These are phyloP conservation scores for Prorops nasuta DNA, from an alignment of 1,140 invertebrate genomes.

Conservation along the genomic window DNA sequence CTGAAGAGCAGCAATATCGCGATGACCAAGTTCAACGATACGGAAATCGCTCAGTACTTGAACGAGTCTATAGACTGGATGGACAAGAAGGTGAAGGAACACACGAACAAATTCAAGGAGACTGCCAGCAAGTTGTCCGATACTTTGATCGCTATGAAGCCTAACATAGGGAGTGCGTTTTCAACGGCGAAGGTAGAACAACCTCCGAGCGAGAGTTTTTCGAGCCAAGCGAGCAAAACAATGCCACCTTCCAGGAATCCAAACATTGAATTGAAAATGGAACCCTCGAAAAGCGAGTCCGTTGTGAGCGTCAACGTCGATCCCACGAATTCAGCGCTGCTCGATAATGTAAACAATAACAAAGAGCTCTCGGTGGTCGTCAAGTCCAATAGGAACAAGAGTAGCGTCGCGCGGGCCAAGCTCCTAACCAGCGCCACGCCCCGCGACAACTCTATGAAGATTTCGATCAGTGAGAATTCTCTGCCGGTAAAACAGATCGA, in stretches of 20 bases:
- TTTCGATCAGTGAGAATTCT: slow-evolving; percentile 28
- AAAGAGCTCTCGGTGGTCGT: slow-evolving; percentile 20
- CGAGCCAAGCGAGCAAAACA: background rate
- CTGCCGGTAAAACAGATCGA: slow-evolving; percentile 28
- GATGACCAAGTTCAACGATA: too few relatives aligned
- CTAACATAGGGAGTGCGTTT: too few relatives aligned
- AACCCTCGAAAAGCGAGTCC: slow-evolving; percentile 24
- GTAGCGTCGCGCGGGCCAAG: background rate
- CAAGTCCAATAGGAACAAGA: background rate
- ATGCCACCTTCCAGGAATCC: background rate
- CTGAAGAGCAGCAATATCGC: slow-evolving; percentile 3
- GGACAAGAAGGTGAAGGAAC: slow-evolving; percentile 11
- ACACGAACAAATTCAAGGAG: slow-evolving; percentile 7
- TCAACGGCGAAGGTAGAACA: background rate
- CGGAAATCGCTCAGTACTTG: too few relatives aligned
- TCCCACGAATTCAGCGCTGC: too few relatives aligned
- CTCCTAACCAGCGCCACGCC: background rate
- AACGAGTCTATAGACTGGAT: slow-evolving; percentile 11
- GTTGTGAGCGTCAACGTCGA: slow-evolving; percentile 22
- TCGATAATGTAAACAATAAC: too few relatives aligned
- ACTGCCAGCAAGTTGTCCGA: too few relatives aligned
- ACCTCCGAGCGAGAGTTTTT: background rate
- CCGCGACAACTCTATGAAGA: slow-evolving; percentile 17
- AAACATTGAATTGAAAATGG: slow-evolving; percentile 21
- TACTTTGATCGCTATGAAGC: too few relatives aligned